Evolutionary conservation across 2,113 vertebrate species (phyloP).

Genomic region (Psittacula cyanocephala): DNA sequence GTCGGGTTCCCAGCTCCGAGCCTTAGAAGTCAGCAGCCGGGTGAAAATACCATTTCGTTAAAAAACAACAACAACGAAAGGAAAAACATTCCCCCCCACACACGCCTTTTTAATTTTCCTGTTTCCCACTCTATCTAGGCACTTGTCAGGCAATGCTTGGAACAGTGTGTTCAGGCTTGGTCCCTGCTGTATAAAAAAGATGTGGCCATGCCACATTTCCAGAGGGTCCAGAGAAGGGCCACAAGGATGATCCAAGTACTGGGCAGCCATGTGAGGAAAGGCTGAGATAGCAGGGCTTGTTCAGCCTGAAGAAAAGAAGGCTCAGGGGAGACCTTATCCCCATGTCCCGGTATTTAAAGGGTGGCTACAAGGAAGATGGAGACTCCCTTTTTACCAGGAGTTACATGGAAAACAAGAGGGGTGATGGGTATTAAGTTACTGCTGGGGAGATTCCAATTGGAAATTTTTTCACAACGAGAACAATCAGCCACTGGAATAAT

Average conservation of each 20-base stretch:
- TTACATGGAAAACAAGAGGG: neutral
- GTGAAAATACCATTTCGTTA: neutral
- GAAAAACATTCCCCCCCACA: neutral
- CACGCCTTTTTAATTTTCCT: neutral
- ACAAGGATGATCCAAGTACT: neutral
- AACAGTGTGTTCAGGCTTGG: neutral
- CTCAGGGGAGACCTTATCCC: neutral
- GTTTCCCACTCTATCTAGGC: neutral
- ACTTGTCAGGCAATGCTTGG: neutral
- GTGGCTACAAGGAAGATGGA: neutral
- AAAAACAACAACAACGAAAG: neutral
- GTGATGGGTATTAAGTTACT: neutral
- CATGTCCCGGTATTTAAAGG: neutral
- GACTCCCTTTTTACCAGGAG: neutral
- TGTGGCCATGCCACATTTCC: neutral
- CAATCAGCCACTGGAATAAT: neutral
- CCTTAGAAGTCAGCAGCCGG: accelerated
- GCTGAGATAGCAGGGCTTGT: neutral
- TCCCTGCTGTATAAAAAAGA: neutral
- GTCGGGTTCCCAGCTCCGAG: accelerated
- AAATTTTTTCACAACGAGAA: neutral
- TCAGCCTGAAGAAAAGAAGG: neutral
- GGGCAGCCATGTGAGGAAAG: neutral
- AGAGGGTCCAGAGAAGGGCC: neutral
- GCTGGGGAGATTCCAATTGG: neutral